Evolutionary conservation across 2,113 vertebrate species (phyloP).

Genomic region (Zapus hudsonius): DNA sequence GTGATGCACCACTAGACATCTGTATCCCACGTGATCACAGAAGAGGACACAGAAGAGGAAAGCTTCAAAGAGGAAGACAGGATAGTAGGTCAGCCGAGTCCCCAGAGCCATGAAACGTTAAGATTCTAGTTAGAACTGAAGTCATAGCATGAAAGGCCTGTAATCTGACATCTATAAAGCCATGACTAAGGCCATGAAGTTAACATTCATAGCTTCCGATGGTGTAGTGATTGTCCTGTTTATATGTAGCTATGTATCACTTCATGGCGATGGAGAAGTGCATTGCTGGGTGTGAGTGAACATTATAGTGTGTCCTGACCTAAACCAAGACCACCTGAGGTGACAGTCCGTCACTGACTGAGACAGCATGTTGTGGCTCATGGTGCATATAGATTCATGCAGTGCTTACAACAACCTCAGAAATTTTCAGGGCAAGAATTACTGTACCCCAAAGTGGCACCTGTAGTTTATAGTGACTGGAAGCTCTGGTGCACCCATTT

Average conservation of each 20-base stretch:
- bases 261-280: neutral
- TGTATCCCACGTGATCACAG: neutral
- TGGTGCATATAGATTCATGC: neutral
- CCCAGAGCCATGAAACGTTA: neutral
- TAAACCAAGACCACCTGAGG: neutral
- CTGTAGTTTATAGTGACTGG: no score
- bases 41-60: neutral
- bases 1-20: neutral
- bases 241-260: neutral
- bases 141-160: neutral
- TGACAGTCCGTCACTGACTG: neutral
- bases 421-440: no score
- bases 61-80: neutral
- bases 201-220: neutral
- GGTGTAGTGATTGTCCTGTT: neutral
- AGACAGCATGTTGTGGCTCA: neutral
- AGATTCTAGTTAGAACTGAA: neutral
- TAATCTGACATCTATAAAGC: neutral
- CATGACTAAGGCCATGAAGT: neutral
- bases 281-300: neutral
- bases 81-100: neutral
- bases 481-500: no score
- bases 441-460: no score
- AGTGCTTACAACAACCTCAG: neutral
- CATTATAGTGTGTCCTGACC: neutral